A percentile compares a stretch with the other conserved stretches of the same genome.
These are phyloP conservation scores for Schizopygopsis pylzovi DNA, from an alignment of 2,797 vertebrate species.

Conservation along the genomic window DNA sequence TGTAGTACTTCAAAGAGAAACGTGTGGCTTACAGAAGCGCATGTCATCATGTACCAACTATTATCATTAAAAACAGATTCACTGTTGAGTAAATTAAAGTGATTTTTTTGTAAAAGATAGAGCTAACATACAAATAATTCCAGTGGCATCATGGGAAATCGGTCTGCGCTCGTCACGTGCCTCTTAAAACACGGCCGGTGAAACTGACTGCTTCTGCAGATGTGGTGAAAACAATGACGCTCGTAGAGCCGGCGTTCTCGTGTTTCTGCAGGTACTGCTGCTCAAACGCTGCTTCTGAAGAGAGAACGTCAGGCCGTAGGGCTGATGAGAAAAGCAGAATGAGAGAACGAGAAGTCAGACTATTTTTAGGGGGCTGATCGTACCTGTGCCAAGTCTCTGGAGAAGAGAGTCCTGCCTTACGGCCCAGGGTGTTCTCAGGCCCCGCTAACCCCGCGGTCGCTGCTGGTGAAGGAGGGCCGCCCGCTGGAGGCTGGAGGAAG, in stretches of 20 bases:
- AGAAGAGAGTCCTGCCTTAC: constrained; percentile 41
- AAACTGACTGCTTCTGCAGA: constrained; percentile 48
- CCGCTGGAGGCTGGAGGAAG: constrained; percentile 37
- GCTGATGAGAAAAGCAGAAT: constrained; percentile 52
- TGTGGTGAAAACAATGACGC: constrained; percentile 22
- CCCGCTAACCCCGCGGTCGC: not conserved
- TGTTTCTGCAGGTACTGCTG: constrained; percentile 50
- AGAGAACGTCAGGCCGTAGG: not conserved
- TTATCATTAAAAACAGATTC: not conserved
- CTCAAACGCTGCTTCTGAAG: constrained; percentile 10
- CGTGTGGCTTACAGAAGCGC: not conserved
- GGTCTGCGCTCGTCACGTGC: not conserved
- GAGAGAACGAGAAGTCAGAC: constrained; percentile 36
- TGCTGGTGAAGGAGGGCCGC: constrained; percentile 10
- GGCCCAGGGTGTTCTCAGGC: constrained; percentile 37
- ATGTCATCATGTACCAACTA: not conserved
- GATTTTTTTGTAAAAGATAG: not conserved
- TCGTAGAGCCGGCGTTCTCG: constrained; percentile 13
- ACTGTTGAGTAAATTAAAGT: not conserved
- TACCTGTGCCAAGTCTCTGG: constrained; percentile 56
- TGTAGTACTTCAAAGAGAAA: not conserved
- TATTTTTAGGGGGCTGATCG: constrained; percentile 63
- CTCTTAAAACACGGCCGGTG: constrained; percentile 13
- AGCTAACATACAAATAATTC: not conserved
- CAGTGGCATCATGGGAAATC: constrained; percentile 44